phyloP scores from a whole-genome alignment of 2,888 invertebrate genomes.

The Andrena minutula region DNA sequence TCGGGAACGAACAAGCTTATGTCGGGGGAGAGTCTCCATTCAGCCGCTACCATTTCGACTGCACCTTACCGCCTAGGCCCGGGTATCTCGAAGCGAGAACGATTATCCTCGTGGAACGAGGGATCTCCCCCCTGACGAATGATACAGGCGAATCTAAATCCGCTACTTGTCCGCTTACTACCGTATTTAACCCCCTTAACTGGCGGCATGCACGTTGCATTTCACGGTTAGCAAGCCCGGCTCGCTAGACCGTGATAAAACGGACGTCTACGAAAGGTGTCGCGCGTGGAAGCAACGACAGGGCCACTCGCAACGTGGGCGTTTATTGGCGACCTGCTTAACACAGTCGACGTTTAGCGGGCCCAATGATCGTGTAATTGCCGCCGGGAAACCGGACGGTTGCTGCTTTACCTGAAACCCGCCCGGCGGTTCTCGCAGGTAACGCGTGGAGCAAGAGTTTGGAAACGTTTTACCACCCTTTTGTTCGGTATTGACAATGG shows the following conservation, averaged over 20 bases:
- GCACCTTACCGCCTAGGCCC: neutral
- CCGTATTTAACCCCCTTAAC: neutral
- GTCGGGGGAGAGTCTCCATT: constrained; percentile 54
- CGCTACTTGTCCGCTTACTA: constrained; percentile 18
- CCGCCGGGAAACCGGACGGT: constrained; percentile 64
- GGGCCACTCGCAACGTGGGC: constrained; percentile 67
- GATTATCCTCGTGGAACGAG: constrained; percentile 33
- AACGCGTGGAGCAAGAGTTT: constrained; percentile 34
- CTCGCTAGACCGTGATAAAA: neutral
- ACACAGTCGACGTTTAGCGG: constrained; percentile 70
- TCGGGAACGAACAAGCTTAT: constrained; percentile 61
- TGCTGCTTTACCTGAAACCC: constrained; percentile 40
- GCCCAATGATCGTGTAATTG: constrained; percentile 75
- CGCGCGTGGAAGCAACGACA: constrained; percentile 24
- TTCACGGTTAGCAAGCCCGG: neutral
- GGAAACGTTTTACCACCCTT: neutral
- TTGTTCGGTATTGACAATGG: constrained; percentile 1
- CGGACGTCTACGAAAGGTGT: constrained; percentile 45
- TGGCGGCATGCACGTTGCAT: neutral
- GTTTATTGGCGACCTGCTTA: constrained; percentile 74
- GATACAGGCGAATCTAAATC: constrained; percentile 30
- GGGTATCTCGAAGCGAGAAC: constrained; percentile 24
- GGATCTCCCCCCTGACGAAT: constrained; percentile 25
- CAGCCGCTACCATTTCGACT: constrained; percentile 58
- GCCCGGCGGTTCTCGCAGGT: constrained; percentile 36